phyloP scores from a whole-genome alignment of 2,797 vertebrate genomes.

The Sylvia borin region DNA sequence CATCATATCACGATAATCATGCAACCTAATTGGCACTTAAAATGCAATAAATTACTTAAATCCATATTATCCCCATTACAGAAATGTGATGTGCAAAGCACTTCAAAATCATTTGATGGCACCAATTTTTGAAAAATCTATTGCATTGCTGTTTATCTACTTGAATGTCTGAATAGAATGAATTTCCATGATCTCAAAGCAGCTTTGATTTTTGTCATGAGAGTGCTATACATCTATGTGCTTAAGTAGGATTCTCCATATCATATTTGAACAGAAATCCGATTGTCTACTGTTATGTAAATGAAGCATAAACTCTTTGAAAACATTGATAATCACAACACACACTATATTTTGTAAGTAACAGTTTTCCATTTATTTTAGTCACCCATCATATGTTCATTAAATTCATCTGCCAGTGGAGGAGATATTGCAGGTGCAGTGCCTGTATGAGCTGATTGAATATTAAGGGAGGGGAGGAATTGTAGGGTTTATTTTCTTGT shows the following conservation, averaged over 20 bases:
- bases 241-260: constrained; percentile 29
- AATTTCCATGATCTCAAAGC: neutral
- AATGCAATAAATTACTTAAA: constrained; percentile 10
- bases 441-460: rapidly evolving
- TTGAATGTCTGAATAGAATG: neutral
- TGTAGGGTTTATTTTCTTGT: neutral
- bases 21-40: neutral
- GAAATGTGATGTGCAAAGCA: neutral
- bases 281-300: constrained; percentile 51
- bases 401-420: neutral
- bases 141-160: neutral
- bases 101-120: neutral
- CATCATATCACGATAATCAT: neutral
- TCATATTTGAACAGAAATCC: neutral
- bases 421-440: neutral
- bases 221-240: neutral
- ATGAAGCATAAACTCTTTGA: constrained; percentile 34
- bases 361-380: constrained; percentile 44
- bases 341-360: constrained; percentile 10
- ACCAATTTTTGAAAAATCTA: neutral
- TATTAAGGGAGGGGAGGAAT: neutral
- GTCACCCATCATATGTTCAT: neutral
- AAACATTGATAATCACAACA: constrained; percentile 8
- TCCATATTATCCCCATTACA: neutral
- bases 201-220: constrained; percentile 37